A percentile compares a stretch with the other conserved stretches of the same genome.
phyloP scores from a whole-genome alignment of 2,888 invertebrate genomes.

The Operophtera brumata region DNA sequence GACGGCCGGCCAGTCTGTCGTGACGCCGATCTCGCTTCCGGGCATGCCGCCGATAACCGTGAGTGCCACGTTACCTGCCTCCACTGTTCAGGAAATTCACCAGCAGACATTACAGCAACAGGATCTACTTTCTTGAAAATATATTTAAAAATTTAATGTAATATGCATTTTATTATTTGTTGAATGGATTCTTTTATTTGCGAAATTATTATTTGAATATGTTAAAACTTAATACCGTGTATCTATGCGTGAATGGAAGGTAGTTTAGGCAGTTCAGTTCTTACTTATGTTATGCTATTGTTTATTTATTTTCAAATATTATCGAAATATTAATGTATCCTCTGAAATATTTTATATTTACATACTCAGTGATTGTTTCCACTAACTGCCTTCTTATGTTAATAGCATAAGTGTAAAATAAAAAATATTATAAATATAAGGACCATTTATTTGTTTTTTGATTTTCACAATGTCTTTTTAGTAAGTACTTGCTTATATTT shows the following conservation, averaged over 20 bases:
- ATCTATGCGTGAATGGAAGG: constrained; percentile 21
- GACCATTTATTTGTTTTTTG: constrained; percentile 13
- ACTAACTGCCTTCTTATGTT: constrained; percentile 48
- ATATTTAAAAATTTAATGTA: constrained; percentile 28
- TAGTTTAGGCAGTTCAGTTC: constrained; percentile 22
- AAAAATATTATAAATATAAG: constrained; percentile 42
- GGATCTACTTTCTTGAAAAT: constrained; percentile 69
- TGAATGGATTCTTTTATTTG: constrained; percentile 37
- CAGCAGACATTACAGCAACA: constrained; percentile 70
- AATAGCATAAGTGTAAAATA: constrained; percentile 53
- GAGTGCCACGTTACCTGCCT: constrained; percentile 84
- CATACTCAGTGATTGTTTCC: constrained; percentile 29
- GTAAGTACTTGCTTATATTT: too few species aligned
- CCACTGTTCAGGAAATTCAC: constrained; percentile 79
- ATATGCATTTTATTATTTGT: constrained; percentile 37
- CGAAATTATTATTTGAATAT: constrained; percentile 27
- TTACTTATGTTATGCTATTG: constrained; percentile 7
- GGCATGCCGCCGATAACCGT: constrained; percentile 91
- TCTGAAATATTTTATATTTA: constrained; percentile 2
- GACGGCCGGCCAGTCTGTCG: constrained; percentile 71
- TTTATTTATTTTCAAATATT: not conserved
- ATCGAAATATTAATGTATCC: not conserved
- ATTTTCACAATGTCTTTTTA: not conserved
- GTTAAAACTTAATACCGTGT: constrained; percentile 26
- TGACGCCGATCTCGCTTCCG: constrained; percentile 86